These are phyloP conservation scores for Dioctria rufipes DNA, from an alignment of 2,888 invertebrate genomes.

Conservation along the genomic window DNA sequence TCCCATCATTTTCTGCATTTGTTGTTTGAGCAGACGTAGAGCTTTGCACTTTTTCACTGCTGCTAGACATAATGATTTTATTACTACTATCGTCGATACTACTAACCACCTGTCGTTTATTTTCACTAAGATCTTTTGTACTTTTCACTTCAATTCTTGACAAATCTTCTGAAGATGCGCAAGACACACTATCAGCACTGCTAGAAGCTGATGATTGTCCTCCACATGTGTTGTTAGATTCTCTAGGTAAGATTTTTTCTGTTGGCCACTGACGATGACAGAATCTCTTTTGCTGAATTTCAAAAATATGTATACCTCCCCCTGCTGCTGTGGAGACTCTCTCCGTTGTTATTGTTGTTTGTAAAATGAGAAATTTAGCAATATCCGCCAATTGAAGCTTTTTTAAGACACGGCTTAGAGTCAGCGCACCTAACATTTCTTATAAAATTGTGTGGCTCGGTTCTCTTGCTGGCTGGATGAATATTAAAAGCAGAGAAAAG, in stretches of 20 bases:
- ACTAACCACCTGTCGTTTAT: neutral
- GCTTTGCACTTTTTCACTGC: slow-evolving; percentile 51
- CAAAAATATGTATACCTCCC: neutral
- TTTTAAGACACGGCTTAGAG: slow-evolving; percentile 45
- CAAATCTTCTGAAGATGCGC: slow-evolving; percentile 7
- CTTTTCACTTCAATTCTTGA: slow-evolving; percentile 6
- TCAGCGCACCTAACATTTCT: slow-evolving; percentile 51
- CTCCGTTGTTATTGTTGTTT: slow-evolving; percentile 36
- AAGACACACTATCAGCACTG: slow-evolving; percentile 13
- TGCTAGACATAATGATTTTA: slow-evolving; percentile 27
- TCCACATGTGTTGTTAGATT: neutral
- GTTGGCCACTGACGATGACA: slow-evolving; percentile 15
- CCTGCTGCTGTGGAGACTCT: slow-evolving; percentile 4
- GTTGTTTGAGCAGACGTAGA: neutral
- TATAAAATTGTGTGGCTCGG: neutral
- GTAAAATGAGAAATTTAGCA: slow-evolving; percentile 60
- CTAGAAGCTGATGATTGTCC: neutral
- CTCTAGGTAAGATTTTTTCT: neutral
- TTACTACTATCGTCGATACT: too few relatives aligned
- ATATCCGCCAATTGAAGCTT: slow-evolving; percentile 60
- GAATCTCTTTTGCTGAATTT: slow-evolving; percentile 25
- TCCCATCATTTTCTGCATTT: neutral
- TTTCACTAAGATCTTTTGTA: neutral
- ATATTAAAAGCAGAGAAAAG: neutral
- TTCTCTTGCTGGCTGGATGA: neutral